Evolutionary conservation across 2,888 invertebrate species (phyloP).

Genomic region (Aphidius colemani): DNA sequence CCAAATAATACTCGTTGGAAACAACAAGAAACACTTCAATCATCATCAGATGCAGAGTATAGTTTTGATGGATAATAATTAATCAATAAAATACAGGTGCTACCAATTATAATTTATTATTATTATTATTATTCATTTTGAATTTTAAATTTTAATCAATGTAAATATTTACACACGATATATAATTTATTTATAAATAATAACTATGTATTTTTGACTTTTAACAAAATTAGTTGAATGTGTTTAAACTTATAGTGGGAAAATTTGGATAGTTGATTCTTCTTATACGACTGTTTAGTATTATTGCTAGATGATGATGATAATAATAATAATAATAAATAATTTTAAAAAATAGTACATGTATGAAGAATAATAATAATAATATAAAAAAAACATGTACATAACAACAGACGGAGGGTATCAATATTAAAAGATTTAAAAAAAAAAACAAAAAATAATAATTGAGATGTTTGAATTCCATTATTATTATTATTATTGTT

Average conservation of each 20-base stretch:
- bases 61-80: constrained; percentile 30
- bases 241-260: constrained; percentile 16
- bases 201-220: background rate
- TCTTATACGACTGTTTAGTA: constrained; percentile 19
- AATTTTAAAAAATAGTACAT: no score
- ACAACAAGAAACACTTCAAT: constrained; percentile 29
- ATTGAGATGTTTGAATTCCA: no score
- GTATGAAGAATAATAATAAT: no score
- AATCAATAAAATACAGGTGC: background rate
- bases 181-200: no score
- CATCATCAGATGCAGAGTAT: constrained; percentile 35
- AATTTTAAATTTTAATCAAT: background rate
- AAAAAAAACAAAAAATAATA: no score
- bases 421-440: no score
- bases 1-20: constrained; percentile 32
- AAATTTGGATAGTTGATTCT: constrained; percentile 23
- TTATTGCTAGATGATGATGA: background rate
- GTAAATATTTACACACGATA: no score
- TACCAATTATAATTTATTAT: background rate
- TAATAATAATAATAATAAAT: no score
- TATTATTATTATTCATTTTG: background rate
- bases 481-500: no score
- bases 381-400: background rate
- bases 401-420: no score
- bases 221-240: constrained; percentile 1